phyloP scores from a whole-genome alignment of 1,140 invertebrate genomes.

The Hypsibius dujardini region DNA sequence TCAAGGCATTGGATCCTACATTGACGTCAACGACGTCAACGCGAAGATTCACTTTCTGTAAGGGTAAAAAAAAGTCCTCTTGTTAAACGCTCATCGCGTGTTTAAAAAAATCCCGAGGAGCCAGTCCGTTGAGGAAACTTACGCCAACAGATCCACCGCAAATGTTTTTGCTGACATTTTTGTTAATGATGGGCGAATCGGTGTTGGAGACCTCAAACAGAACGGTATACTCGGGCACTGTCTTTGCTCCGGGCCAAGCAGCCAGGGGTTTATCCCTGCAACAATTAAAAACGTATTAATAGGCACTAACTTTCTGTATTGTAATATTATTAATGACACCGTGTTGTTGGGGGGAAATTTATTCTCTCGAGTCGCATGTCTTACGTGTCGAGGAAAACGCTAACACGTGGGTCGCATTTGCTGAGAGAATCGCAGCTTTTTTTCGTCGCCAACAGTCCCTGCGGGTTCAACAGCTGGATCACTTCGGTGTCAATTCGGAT shows the following conservation, averaged over 20 bases:
- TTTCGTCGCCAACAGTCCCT: not conserved
- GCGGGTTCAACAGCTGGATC: not conserved
- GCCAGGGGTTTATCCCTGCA: slow-evolving; percentile 1
- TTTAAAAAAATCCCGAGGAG: too few species aligned
- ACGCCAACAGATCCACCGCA: slow-evolving; percentile 12
- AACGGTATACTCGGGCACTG: not conserved
- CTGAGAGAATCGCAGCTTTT: not conserved
- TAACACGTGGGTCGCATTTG: not conserved
- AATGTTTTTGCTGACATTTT: not conserved
- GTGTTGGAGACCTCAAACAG: not conserved
- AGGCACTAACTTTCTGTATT: too few species aligned
- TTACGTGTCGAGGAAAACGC: slow-evolving; percentile 8
- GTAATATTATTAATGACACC: too few species aligned
- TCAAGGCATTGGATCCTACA: not conserved
- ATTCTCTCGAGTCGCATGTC: too few species aligned
- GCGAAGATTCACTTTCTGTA: not conserved
- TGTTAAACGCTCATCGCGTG: not conserved
- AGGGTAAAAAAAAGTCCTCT: not conserved
- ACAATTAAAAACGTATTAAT: too few species aligned
- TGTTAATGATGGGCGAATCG: slow-evolving; percentile 1
- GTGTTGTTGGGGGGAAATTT: too few species aligned
- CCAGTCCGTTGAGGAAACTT: not conserved
- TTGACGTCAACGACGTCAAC: not conserved
- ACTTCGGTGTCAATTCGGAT: not conserved
- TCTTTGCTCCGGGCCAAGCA: slow-evolving; percentile 7